Conservation (phyloP, 2,888 invertebrate species). For the Drosophila emarginata region DNA sequence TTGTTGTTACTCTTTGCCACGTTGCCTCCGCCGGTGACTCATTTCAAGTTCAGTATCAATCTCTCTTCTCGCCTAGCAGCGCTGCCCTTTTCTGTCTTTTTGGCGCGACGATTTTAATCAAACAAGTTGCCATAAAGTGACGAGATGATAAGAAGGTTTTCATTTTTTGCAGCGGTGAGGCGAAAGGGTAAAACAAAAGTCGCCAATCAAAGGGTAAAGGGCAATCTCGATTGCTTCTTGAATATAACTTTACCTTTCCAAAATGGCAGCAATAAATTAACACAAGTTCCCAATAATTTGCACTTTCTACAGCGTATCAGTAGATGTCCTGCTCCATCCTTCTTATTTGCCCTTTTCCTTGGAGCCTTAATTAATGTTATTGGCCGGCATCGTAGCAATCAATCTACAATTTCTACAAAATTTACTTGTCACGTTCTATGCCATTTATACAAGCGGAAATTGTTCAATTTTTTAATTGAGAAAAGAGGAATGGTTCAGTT, state of each 20-base stretch:
- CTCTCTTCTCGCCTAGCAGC: constrained; percentile 9
- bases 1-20: constrained; percentile 42
- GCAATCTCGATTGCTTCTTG: not conserved
- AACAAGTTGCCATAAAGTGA: constrained; percentile 61
- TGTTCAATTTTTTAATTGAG: not conserved
- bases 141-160: constrained; percentile 53
- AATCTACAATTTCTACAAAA: not conserved
- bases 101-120: constrained; percentile 50
- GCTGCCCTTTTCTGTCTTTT: constrained; percentile 6
- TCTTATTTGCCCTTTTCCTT: not conserved
- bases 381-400: not conserved
- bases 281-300: not conserved
- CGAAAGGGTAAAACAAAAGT: constrained; percentile 4
- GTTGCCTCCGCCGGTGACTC: constrained; percentile 32
- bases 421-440: not conserved
- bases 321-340: not conserved
- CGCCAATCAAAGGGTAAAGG: too few relatives aligned
- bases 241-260: not conserved
- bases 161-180: not conserved
- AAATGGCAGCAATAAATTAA: not conserved
- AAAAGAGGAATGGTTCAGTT: not conserved
- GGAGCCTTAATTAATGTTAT: not conserved
- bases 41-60: constrained; percentile 20
- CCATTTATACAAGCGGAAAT: not conserved
- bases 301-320: not conserved